A percentile compares a stretch with the other conserved stretches of the same genome.
Evolutionary conservation across 1,140 invertebrate species (phyloP).

Genomic region (Papilio xuthus): DNA sequence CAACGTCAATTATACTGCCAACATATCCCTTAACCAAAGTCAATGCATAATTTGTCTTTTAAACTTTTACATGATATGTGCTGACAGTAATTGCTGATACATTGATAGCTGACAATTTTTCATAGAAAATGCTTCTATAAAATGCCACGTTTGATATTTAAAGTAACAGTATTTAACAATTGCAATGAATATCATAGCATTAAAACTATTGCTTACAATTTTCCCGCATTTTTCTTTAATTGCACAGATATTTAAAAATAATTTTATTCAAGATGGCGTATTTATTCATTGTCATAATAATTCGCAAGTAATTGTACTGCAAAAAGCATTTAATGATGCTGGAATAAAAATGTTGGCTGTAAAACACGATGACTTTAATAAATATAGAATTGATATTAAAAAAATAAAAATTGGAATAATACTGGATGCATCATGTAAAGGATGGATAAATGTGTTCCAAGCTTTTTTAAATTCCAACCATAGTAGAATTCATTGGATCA

Average conservation of each 20-base stretch:
- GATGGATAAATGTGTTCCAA: conserved; percentile 50
- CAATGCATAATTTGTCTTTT: conserved; percentile 20
- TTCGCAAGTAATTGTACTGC: conserved; percentile 38
- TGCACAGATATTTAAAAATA: conserved; percentile 56
- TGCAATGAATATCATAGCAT: conserved; percentile 21
- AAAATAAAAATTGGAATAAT: conserved; percentile 54
- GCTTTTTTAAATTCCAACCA: conserved; percentile 33
- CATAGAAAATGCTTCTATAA: neutral
- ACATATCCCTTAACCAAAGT: neutral
- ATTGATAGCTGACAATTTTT: neutral
- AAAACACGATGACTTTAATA: conserved; percentile 32
- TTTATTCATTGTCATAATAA: conserved; percentile 53
- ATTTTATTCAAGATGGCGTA: conserved; percentile 52
- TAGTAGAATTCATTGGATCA: conserved; percentile 51
- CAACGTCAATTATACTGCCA: neutral
- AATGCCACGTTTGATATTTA: neutral
- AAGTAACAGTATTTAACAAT: neutral
- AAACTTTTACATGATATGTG: neutral
- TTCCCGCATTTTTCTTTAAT: conserved; percentile 42
- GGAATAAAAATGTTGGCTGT: conserved; percentile 41
- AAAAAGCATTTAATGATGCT: conserved; percentile 49
- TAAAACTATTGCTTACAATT: conserved; percentile 35
- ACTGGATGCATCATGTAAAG: conserved; percentile 55
- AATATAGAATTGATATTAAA: conserved; percentile 17
- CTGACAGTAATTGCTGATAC: conserved; percentile 31